These are phyloP conservation scores for Toxostoma redivivum DNA, from an alignment of 2,113 vertebrate genomes.

Conservation along the genomic window DNA sequence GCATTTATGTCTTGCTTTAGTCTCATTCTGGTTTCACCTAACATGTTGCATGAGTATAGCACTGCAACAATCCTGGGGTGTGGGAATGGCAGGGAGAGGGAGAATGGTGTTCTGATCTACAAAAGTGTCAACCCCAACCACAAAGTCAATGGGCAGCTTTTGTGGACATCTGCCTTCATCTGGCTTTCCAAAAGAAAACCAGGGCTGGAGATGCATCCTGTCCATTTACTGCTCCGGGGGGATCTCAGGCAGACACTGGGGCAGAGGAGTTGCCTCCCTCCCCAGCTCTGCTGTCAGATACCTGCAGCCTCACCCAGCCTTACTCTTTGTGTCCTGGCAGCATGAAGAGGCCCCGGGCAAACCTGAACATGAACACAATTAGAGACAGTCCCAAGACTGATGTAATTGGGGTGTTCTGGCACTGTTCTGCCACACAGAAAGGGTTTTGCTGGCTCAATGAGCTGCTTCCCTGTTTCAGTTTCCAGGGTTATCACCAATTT, in stretches of 20 bases:
- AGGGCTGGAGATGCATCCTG: neutral
- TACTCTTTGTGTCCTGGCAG: neutral
- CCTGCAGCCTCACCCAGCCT: neutral
- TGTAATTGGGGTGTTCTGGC: neutral
- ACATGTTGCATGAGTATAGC: neutral
- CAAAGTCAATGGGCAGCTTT: neutral
- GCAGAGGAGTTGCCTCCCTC: neutral
- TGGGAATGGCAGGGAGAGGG: neutral
- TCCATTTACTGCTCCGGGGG: neutral
- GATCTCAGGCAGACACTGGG: neutral
- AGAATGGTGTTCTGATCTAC: neutral
- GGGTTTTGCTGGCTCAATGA: neutral
- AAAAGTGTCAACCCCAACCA: neutral
- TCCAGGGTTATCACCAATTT: neutral
- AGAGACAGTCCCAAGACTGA: neutral
- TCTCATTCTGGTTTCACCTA: neutral
- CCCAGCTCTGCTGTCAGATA: neutral
- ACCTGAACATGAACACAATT: neutral
- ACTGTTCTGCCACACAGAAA: neutral
- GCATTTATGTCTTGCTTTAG: neutral
- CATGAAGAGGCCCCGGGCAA: neutral
- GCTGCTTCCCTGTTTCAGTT: neutral
- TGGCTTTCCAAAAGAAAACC: neutral
- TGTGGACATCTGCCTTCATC: neutral
- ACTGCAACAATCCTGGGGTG: neutral